Base-by-base conservation (phyloP, 2,888 invertebrate genomes). In the Asteroscopus sphinx region DNA sequence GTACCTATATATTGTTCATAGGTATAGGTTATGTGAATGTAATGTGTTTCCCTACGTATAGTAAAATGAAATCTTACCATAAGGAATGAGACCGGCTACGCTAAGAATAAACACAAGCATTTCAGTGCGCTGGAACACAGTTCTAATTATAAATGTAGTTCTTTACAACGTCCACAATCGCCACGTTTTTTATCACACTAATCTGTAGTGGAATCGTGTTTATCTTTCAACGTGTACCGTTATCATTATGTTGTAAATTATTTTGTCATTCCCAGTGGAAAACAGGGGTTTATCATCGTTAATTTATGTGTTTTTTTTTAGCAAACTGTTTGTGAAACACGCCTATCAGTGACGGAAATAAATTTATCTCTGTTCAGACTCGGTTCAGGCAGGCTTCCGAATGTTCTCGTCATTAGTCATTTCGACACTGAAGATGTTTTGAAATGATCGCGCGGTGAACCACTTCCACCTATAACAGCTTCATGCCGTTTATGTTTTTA, bases 181-280 rank as follows among this genome's bases (percentile, higher is more conserved):
- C 79, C 71, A 77, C 79, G 68, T 71, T 79, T 81, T 81, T 85
- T 89, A 89, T 89, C 87, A 68, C 64, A 89, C 88, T 92, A 91
- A 90, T 90, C 89, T 87, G 56, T 58, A 68, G 61, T 67, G 70
- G 79, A 79, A 81, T 80, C 73, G 76, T 70, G 80, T 74, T 90
- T 90, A 90, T 91, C 91, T 87, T 69, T 80, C 73, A 66, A 79
- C 80, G 68, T 72, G 63, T 73, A 64, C 68, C 71, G 80, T 89
- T 92, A 92, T 92, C 92, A 80, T 65, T 73, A 75, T 80, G 73
- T 79, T 79, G 79, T 92, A 91, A 88, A 90, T 90, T 89, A 89
- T 82, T 87, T 84, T 80, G 83, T 82, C 80, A 77, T 82, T 81
- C 76, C 48, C 54, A 73, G 67, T 82, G 80, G 81, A 87, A 87